Conservation (phyloP, 2,797 vertebrate species). For the Sebastes goodei region DNA sequence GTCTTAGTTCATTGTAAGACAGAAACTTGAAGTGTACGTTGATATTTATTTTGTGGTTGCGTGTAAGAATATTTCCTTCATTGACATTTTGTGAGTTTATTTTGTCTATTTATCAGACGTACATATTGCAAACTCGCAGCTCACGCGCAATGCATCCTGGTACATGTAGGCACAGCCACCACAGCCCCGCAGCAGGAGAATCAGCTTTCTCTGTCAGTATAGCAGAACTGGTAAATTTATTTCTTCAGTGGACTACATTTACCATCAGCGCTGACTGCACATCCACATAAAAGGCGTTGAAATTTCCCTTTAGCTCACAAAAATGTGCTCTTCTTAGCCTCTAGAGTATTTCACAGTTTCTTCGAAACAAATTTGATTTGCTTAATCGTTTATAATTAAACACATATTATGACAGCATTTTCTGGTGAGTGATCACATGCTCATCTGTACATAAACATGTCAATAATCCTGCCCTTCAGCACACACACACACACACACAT, state of each 20-base stretch:
- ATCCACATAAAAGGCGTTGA: neutral
- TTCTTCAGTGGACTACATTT: neutral
- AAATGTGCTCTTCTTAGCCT: neutral
- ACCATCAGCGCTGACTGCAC: neutral
- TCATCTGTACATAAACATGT: conserved; percentile 24
- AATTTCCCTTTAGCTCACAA: neutral
- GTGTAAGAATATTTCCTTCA: neutral
- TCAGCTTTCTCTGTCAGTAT: too few species aligned
- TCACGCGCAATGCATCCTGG: too few species aligned
- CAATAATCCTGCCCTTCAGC: conserved; percentile 30
- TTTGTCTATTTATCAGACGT: too few species aligned
- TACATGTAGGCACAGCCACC: too few species aligned
- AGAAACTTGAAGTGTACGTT: neutral
- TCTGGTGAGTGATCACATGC: conserved; percentile 24
- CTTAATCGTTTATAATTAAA: neutral
- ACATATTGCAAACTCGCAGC: too few species aligned
- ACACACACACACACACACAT: conserved; percentile 13
- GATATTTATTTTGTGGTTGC: neutral
- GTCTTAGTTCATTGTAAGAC: neutral
- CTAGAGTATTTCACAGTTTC: neutral
- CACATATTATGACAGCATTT: neutral
- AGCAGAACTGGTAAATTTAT: neutral
- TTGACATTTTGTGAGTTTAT: too few species aligned
- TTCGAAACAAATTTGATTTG: neutral
- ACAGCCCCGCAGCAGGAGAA: too few species aligned